Percentiles rank a stretch among this genome's conserved stretches.
Conservation (phyloP, 2,888 invertebrate genomes). For the Aquatica leii region DNA sequence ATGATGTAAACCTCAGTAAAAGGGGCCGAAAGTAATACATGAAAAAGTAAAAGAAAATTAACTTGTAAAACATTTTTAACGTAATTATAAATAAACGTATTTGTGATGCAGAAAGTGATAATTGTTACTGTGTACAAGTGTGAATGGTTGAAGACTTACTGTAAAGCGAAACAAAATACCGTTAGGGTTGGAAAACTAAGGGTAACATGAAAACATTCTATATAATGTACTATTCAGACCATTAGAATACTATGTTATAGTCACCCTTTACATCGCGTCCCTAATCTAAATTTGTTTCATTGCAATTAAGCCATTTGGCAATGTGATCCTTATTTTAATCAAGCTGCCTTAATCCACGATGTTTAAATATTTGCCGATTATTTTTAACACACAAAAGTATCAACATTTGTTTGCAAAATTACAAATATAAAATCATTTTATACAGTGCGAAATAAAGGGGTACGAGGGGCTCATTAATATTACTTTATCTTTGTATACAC, state of each 20-base stretch:
- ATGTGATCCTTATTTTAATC: conserved; percentile 21
- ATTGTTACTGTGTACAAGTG: conserved; percentile 9
- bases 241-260: conserved; percentile 29
- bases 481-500: conserved; percentile 47
- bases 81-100: background rate
- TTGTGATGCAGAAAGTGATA: background rate
- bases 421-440: conserved; percentile 11
- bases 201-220: conserved; percentile 26
- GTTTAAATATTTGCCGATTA: conserved; percentile 10
- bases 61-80: background rate
- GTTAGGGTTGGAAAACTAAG: conserved; percentile 25
- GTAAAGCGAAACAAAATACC: conserved; percentile 24
- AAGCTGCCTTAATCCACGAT: background rate
- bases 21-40: background rate
- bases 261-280: conserved; percentile 25
- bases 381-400: conserved; percentile 1
- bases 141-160: conserved; percentile 15
- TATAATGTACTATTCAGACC: conserved; percentile 30
- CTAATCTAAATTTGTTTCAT: conserved; percentile 35
- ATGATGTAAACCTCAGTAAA: background rate
- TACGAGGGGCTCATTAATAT: conserved; percentile 45
- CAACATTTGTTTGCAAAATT: background rate
- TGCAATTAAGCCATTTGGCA: conserved; percentile 35
- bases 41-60: background rate
- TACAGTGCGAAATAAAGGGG: conserved; percentile 23